Percentiles rank a stretch among this genome's conserved stretches.
These are phyloP conservation scores for Gallinago nigripennis DNA, from an alignment of 2,797 vertebrate species.

Conservation along the genomic window DNA sequence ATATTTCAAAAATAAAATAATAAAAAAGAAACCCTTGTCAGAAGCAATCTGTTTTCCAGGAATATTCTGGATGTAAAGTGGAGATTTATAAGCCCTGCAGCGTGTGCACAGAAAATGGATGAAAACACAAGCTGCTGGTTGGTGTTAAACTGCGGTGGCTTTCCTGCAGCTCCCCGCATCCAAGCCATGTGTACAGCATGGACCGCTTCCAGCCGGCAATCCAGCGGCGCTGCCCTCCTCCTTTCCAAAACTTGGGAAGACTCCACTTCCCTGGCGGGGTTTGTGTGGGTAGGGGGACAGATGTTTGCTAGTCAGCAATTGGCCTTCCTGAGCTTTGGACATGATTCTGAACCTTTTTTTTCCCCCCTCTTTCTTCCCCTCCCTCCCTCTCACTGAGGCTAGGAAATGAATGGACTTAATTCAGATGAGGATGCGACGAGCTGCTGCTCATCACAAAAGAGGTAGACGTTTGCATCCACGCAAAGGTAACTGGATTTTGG, in stretches of 20 bases:
- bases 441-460: not conserved
- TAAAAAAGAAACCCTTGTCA: conserved; percentile 35
- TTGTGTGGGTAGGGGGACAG: not conserved
- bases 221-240: not conserved
- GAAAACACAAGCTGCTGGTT: not conserved
- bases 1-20: conserved; percentile 47
- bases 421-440: not conserved
- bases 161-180: not conserved
- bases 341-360: not conserved
- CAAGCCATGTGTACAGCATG: not conserved
- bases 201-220: not conserved
- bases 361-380: not conserved
- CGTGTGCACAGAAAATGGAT: conserved; percentile 29
- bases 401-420: not conserved
- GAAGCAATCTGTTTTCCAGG: conserved; percentile 46
- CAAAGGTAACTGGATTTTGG: conserved; percentile 10
- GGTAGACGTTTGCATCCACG: not conserved
- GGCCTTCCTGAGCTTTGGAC: not conserved
- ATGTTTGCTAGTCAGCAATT: conserved; percentile 31
- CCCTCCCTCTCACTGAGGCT: not conserved
- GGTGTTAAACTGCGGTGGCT: not conserved
- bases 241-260: not conserved
- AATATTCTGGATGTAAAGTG: conserved; percentile 45
- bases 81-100: conserved; percentile 51
- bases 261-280: not conserved